A percentile compares a stretch with the other conserved stretches of the same genome.
Conservation (phyloP, 2,797 vertebrate species). For the Myripristis murdjan region DNA sequence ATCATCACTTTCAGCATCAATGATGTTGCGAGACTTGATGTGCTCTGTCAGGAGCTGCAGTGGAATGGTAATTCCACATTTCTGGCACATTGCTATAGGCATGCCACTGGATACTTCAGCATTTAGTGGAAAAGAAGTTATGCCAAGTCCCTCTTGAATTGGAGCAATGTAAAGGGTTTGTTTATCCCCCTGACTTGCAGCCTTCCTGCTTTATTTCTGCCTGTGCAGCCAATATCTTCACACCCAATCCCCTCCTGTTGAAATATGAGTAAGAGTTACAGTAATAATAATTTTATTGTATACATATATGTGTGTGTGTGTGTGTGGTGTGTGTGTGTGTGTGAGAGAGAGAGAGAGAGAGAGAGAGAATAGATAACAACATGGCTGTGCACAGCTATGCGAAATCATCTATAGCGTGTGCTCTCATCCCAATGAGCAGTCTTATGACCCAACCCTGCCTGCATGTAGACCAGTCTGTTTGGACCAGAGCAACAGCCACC, state of each 20-base stretch:
- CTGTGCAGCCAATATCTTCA: constrained; percentile 40
- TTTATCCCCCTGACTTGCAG: constrained; percentile 27
- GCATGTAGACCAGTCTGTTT: too few relatives aligned
- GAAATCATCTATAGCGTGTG: too few relatives aligned
- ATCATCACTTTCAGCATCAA: constrained; percentile 22
- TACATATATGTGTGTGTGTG: too few relatives aligned
- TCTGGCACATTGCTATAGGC: constrained; percentile 26
- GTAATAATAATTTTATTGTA: too few relatives aligned
- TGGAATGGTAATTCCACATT: constrained; percentile 24
- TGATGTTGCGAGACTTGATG: constrained; percentile 24
- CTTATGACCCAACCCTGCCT: too few relatives aligned
- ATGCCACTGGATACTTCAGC: constrained; percentile 27
- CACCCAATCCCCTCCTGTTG: constrained; percentile 34
- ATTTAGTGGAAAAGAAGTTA: constrained; percentile 26
- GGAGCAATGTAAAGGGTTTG: constrained; percentile 21
- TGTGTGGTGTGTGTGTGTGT: too few relatives aligned
- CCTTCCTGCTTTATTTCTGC: constrained; percentile 24
- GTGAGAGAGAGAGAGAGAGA: too few relatives aligned
- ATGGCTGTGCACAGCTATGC: too few relatives aligned
- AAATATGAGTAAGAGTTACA: too few relatives aligned
- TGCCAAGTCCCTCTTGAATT: constrained; percentile 28
- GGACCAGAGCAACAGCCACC: too few relatives aligned
- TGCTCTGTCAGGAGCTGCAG: constrained; percentile 26
- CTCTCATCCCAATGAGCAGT: too few relatives aligned
- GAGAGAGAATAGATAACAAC: too few relatives aligned